Evolutionary conservation across 2,113 vertebrate species (phyloP).

Genomic region (Acrocephalus kingi): DNA sequence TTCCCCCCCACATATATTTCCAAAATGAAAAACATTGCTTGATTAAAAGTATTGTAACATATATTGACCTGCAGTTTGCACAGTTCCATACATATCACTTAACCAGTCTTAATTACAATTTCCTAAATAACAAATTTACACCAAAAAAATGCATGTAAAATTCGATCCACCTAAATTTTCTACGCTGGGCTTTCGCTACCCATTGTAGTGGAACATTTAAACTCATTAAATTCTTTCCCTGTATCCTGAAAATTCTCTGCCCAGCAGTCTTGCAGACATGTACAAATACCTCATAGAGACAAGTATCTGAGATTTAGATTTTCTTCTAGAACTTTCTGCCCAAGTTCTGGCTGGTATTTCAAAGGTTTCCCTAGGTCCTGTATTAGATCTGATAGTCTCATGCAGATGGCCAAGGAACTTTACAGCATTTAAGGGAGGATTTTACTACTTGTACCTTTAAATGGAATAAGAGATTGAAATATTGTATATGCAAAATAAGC

Average conservation of each 20-base stretch:
- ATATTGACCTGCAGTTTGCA: neutral
- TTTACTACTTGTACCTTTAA: neutral
- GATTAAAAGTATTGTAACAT: neutral
- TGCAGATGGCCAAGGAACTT: too few relatives aligned
- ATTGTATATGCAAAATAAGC: neutral
- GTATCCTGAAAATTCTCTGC: neutral
- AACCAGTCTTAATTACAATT: neutral
- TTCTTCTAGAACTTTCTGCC: neutral
- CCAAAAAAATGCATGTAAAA: neutral
- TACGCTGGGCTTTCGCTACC: rapidly evolving
- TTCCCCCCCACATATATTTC: neutral
- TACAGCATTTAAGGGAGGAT: neutral
- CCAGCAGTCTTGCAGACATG: neutral
- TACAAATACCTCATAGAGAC: neutral
- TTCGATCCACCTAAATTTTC: neutral
- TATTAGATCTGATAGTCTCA: neutral
- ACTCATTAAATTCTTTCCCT: neutral
- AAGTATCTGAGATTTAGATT: neutral
- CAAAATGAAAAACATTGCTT: neutral
- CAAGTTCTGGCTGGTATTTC: neutral
- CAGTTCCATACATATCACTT: neutral
- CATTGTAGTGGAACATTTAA: neutral
- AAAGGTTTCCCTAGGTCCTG: neutral
- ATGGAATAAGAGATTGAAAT: neutral
- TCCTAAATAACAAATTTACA: neutral